Evolutionary conservation across 2,797 vertebrate species (phyloP).

Genomic region (Loriculus beryllinus): DNA sequence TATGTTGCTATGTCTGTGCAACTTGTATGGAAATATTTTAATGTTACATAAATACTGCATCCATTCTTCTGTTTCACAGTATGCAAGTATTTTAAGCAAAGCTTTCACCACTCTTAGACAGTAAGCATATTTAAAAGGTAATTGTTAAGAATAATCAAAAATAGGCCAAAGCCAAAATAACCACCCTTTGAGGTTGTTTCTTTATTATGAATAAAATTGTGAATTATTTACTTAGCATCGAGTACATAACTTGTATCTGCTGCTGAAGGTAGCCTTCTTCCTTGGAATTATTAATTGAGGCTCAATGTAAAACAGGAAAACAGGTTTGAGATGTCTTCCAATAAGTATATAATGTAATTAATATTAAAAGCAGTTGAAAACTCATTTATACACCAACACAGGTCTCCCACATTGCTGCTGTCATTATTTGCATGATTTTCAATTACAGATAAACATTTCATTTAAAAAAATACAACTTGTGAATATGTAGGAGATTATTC

Average conservation of each 20-base stretch:
- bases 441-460: slow-evolving; percentile 25
- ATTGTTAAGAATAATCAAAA: neutral
- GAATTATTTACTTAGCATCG: neutral
- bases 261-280: neutral
- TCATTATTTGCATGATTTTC: slow-evolving; percentile 52
- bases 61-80: neutral
- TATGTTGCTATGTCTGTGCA: neutral
- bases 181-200: neutral
- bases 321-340: slow-evolving; percentile 36
- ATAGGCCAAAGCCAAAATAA: neutral
- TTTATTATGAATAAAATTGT: neutral
- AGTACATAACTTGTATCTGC: neutral
- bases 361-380: slow-evolving; percentile 54
- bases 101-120: neutral
- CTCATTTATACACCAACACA: slow-evolving; percentile 29
- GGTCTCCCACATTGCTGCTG: slow-evolving; percentile 24
- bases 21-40: neutral
- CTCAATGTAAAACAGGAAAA: slow-evolving; percentile 26
- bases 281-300: neutral
- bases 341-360: slow-evolving; percentile 8
- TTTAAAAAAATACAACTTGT: slow-evolving; percentile 6
- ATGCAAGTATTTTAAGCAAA: neutral
- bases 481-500: slow-evolving; percentile 23
- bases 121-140: neutral
- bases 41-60: neutral